These are phyloP conservation scores for Mus pahari DNA, from an alignment of 2,113 vertebrate species.

Conservation along the genomic window DNA sequence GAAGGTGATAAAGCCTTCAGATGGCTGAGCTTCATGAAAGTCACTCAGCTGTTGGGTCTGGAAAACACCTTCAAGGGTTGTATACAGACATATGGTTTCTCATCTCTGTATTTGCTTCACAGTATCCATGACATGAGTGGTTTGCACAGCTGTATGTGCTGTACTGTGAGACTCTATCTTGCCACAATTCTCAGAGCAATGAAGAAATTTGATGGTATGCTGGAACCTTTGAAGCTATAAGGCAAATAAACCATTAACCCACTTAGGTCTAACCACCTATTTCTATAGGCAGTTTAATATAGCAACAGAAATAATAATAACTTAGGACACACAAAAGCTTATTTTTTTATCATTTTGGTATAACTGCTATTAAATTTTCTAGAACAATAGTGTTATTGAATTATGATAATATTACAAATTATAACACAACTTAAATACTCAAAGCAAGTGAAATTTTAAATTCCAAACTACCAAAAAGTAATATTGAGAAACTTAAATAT, in stretches of 20 bases:
- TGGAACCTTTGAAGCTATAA: neutral
- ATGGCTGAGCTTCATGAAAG: neutral
- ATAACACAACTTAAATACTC: neutral
- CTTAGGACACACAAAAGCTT: neutral
- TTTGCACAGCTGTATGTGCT: neutral
- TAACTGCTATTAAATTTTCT: neutral
- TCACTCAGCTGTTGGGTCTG: neutral
- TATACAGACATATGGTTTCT: rapidly evolving
- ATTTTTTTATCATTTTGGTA: neutral
- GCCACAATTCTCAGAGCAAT: neutral
- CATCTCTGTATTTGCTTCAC: neutral
- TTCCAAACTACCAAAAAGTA: neutral
- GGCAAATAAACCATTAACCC: neutral
- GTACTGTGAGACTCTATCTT: neutral
- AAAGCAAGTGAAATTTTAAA: neutral
- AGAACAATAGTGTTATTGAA: neutral
- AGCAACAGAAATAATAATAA: neutral
- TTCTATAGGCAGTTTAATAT: neutral
- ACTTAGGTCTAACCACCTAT: neutral
- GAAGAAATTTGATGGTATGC: neutral
- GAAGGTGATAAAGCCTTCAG: neutral
- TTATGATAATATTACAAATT: neutral
- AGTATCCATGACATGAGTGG: neutral
- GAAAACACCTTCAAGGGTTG: neutral
- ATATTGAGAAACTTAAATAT: neutral